Conservation (phyloP, 2,113 vertebrate species). For the Bubo scandiacus region DNA sequence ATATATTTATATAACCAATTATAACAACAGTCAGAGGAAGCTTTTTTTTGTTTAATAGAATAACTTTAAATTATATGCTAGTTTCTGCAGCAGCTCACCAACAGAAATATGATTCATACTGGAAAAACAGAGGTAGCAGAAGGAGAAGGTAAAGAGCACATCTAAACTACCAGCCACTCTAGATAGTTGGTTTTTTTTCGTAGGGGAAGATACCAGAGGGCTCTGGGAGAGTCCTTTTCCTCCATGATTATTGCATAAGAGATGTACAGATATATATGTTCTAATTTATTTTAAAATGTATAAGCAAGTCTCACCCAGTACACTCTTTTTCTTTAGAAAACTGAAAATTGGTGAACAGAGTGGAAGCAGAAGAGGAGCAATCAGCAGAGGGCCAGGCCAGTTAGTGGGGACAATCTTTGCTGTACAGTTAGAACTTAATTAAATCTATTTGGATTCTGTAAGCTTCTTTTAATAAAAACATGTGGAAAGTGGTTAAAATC, state of each 20-base stretch:
- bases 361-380: not conserved
- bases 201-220: not conserved
- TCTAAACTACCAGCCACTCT: not conserved
- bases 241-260: not conserved
- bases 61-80: not conserved
- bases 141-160: not conserved
- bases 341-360: not conserved
- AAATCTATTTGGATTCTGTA: not conserved
- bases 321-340: not conserved
- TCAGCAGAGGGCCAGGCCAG: not conserved
- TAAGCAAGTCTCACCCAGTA: not conserved
- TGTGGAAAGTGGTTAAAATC: not conserved
- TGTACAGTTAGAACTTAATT: not conserved
- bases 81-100: not conserved
- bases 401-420: not conserved
- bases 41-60: not conserved
- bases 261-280: not conserved
- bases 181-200: rapidly evolving
- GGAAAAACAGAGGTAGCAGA: not conserved
- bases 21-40: not conserved
- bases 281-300: not conserved
- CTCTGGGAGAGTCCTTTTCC: not conserved
- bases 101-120: not conserved
- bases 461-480: not conserved
- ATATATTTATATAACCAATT: not conserved